Percentiles rank a stretch among this genome's conserved stretches.
Evolutionary conservation across 2,797 vertebrate species (phyloP).

Genomic region (Psittacula derbiana): DNA sequence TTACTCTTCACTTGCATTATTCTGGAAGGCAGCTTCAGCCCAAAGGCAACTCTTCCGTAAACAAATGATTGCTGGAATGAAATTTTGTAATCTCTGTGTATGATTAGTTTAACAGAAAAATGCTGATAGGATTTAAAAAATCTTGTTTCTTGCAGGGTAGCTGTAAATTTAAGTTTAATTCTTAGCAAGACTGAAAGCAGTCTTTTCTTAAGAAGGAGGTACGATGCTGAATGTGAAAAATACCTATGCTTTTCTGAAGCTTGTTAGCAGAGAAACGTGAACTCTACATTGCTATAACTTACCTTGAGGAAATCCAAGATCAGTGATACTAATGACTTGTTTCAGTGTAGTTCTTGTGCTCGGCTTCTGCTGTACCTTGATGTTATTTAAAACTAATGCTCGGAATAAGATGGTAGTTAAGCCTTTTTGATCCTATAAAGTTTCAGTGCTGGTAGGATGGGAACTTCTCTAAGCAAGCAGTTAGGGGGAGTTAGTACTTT

Average conservation of each 20-base stretch:
- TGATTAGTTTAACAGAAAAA: background rate
- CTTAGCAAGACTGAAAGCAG: background rate
- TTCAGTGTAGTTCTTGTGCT: background rate
- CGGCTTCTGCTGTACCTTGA: background rate
- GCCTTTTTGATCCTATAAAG: background rate
- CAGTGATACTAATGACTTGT: background rate
- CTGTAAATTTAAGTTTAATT: background rate
- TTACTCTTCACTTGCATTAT: background rate
- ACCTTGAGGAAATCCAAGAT: background rate
- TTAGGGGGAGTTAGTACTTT: background rate
- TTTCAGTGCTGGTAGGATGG: background rate
- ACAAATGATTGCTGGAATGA: background rate
- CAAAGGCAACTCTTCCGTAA: background rate
- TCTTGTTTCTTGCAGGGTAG: background rate
- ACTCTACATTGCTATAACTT: background rate
- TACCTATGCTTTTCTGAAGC: background rate
- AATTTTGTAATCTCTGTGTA: background rate
- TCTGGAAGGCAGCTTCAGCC: background rate
- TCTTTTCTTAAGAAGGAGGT: background rate
- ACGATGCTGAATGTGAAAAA: background rate
- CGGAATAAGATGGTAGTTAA: background rate
- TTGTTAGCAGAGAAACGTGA: background rate
- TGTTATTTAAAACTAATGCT: background rate
- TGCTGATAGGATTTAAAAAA: background rate
- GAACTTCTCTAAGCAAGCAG: background rate